These are phyloP conservation scores for Drosophila ercepeae DNA, from an alignment of 1,140 invertebrate genomes.

Conservation along the genomic window DNA sequence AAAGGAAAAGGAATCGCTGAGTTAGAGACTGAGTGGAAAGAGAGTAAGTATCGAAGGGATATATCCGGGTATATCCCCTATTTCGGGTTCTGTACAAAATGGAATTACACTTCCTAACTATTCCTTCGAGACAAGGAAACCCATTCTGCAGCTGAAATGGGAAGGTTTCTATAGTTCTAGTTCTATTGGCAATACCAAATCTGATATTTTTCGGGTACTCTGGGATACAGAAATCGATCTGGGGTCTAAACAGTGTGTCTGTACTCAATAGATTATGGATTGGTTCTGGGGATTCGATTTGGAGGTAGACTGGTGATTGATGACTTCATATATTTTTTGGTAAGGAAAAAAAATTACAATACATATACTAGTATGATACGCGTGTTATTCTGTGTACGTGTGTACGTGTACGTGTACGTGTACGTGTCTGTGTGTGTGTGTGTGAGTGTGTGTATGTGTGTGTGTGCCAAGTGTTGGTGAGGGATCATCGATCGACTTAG, in stretches of 20 bases:
- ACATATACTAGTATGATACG: conserved; percentile 41
- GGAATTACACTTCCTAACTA: neutral
- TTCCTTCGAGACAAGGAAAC: neutral
- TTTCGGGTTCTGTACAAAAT: neutral
- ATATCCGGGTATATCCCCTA: conserved; percentile 19
- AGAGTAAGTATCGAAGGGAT: conserved; percentile 43
- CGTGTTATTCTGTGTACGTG: conserved; percentile 22
- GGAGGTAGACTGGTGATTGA: conserved; percentile 16
- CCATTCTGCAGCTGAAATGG: neutral
- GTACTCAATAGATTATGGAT: conserved; percentile 9
- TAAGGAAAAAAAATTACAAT: conserved; percentile 5
- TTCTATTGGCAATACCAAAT: neutral
- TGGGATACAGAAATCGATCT: neutral
- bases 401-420: neutral
- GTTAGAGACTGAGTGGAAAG: conserved; percentile 35
- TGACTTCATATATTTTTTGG: conserved; percentile 9
- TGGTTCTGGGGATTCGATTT: conserved; percentile 8
- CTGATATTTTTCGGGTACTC: neutral
- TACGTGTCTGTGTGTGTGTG: neutral
- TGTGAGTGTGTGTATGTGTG: neutral
- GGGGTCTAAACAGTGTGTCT: conserved; percentile 10
- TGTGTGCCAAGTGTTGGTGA: conserved; percentile 31
- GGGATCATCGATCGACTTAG: conserved; percentile 2
- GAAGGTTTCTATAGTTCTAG: neutral
- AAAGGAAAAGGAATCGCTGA: conserved; percentile 34